These are phyloP conservation scores for Pherbina coryleti DNA, from an alignment of 2,888 invertebrate genomes.

Conservation along the genomic window DNA sequence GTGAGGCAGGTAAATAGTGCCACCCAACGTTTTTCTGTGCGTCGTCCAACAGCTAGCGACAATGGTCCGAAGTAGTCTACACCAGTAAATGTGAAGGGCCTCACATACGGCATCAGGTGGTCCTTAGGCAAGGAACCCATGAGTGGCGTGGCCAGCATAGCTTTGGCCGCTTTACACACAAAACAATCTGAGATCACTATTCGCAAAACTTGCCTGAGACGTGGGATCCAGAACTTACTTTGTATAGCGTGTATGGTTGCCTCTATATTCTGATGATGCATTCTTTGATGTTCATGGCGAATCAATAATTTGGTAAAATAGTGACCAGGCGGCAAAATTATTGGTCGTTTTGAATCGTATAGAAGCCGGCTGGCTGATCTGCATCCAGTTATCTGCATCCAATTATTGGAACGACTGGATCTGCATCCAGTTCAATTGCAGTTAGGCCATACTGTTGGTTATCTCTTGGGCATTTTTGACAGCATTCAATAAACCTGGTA, in stretches of 20 bases:
- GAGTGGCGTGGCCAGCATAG: too few relatives aligned
- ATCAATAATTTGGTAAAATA: not conserved
- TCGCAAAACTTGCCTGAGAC: not conserved
- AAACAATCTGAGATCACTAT: not conserved
- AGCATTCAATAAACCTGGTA: not conserved
- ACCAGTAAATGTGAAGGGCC: not conserved
- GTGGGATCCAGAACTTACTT: conserved; percentile 2
- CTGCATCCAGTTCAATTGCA: not conserved
- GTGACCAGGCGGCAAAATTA: not conserved
- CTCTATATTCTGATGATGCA: not conserved
- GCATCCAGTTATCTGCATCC: not conserved
- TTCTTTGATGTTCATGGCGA: not conserved
- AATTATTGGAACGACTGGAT: not conserved
- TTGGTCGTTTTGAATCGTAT: not conserved
- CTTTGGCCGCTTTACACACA: too few relatives aligned
- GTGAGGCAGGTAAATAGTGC: conserved; percentile 27
- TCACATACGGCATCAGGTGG: not conserved
- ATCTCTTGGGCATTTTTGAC: not conserved
- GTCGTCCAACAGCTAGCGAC: conserved; percentile 23
- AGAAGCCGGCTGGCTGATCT: not conserved
- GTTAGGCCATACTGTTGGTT: not conserved
- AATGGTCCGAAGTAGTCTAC: not conserved
- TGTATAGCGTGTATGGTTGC: not conserved
- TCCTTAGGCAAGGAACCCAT: too few relatives aligned
- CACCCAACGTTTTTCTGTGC: conserved; percentile 20